These are phyloP conservation scores for Caenorhabditis tropicalis DNA, from an alignment of 1,140 invertebrate genomes.

Conservation along the genomic window DNA sequence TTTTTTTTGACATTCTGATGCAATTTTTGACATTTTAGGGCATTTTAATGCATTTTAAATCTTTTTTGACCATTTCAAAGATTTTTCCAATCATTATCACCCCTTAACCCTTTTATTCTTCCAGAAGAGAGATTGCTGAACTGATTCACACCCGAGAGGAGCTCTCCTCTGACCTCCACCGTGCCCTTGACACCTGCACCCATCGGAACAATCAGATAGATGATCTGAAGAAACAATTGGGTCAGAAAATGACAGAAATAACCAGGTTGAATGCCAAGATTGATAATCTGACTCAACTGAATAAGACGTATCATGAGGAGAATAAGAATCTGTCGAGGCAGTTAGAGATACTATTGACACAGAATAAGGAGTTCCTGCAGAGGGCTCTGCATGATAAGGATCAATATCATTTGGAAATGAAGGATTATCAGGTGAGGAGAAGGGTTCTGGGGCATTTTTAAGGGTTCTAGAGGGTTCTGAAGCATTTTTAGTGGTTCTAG, in stretches of 20 bases:
- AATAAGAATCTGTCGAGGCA: constrained; percentile 63
- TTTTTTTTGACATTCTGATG: too few species aligned
- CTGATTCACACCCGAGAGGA: constrained; percentile 2
- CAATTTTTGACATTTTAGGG: too few species aligned
- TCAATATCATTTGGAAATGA: constrained; percentile 64
- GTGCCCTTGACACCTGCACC: background rate
- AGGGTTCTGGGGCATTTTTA: too few species aligned
- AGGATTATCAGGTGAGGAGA: constrained; percentile 59
- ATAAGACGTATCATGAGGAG: constrained; percentile 63
- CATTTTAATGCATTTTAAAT: too few species aligned
- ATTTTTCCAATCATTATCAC: too few species aligned
- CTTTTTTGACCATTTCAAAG: too few species aligned
- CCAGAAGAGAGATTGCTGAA: background rate
- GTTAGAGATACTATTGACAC: constrained; percentile 67
- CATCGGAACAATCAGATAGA: constrained; percentile 21
- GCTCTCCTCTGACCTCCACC: background rate
- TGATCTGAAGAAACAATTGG: constrained; percentile 51
- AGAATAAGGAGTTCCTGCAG: constrained; percentile 67
- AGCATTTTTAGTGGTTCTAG: too few species aligned
- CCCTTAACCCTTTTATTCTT: background rate
- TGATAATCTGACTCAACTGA: constrained; percentile 52
- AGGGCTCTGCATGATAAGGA: constrained; percentile 62
- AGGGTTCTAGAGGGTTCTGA: too few species aligned
- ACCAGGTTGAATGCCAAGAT: constrained; percentile 61
- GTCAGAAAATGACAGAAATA: constrained; percentile 66